Conservation (phyloP, 2,888 invertebrate genomes). For the Xestia c-nigrum region DNA sequence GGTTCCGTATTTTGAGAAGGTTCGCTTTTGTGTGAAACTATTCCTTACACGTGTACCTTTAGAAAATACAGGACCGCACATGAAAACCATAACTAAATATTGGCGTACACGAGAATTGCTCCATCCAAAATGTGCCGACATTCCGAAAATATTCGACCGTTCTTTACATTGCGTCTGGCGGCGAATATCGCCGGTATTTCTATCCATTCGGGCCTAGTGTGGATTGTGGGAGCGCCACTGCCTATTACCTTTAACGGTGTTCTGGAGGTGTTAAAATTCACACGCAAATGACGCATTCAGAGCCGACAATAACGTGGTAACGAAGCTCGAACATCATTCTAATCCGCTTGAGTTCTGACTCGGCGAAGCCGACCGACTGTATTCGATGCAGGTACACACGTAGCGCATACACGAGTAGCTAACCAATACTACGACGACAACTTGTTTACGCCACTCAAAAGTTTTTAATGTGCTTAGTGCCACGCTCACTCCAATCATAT, state of each 20-base stretch:
- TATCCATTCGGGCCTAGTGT: conserved; percentile 46
- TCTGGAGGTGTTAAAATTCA: conserved; percentile 59
- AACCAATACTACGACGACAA: conserved; percentile 49
- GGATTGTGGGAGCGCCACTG: conserved; percentile 22
- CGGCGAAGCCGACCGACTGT: conserved; percentile 5
- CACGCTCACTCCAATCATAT: conserved; percentile 80
- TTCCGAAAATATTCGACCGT: conserved; percentile 57
- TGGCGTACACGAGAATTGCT: conserved; percentile 41
- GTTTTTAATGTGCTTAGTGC: conserved; percentile 80
- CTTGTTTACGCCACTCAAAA: conserved; percentile 83
- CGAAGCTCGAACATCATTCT: conserved; percentile 51
- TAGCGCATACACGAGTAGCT: background rate
- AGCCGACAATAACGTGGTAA: conserved; percentile 53
- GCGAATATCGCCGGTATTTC: conserved; percentile 54
- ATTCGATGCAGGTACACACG: conserved; percentile 25
- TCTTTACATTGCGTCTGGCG: conserved; percentile 48
- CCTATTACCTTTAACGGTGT: conserved; percentile 44
- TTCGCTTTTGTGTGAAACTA: conserved; percentile 52
- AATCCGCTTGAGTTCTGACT: conserved; percentile 43
- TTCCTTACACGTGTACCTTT: conserved; percentile 35
- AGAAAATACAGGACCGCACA: conserved; percentile 34
- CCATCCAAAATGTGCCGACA: conserved; percentile 45
- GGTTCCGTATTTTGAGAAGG: conserved; percentile 44
- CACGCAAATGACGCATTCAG: conserved; percentile 62
- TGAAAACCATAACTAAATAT: conserved; percentile 57